These are phyloP conservation scores for Tetranychus piercei DNA, from an alignment of 2,888 invertebrate species.

Conservation along the genomic window DNA sequence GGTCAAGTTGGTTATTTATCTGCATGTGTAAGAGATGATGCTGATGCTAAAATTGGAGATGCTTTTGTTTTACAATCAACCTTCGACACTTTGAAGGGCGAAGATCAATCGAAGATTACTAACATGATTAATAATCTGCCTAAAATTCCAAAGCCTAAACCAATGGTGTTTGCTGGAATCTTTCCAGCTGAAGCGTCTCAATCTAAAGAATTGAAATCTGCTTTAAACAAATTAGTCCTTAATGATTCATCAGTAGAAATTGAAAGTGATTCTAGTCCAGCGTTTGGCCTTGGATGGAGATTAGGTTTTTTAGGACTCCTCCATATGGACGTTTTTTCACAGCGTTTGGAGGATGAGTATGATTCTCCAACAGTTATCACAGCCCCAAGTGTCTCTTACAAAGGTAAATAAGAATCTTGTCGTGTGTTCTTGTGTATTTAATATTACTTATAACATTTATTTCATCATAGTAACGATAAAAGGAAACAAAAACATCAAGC, in stretches of 20 bases:
- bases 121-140: slow-evolving; percentile 1
- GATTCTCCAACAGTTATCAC: slow-evolving; percentile 37
- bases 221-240: slow-evolving; percentile 73
- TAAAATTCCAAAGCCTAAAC: slow-evolving; percentile 15
- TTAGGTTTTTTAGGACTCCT: slow-evolving; percentile 37
- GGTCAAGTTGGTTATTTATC: slow-evolving; percentile 84
- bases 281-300: slow-evolving; percentile 38
- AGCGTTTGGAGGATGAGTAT: slow-evolving; percentile 38
- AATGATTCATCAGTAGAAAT: slow-evolving; percentile 86
- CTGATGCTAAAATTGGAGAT: slow-evolving; percentile 57
- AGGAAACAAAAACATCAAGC: slow-evolving; percentile 44
- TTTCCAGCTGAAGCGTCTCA: slow-evolving; percentile 81
- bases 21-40: slow-evolving; percentile 54
- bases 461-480: slow-evolving; percentile 43
- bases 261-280: slow-evolving; percentile 49
- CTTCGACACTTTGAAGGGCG: background rate
- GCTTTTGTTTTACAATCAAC: slow-evolving; percentile 41
- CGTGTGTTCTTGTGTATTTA: background rate
- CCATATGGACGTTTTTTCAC: slow-evolving; percentile 40
- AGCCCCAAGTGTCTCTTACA: slow-evolving; percentile 39
- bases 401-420: slow-evolving; percentile 29
- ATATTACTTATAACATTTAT: slow-evolving; percentile 6
- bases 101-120: background rate
- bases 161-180: slow-evolving; percentile 54
- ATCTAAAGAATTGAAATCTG: slow-evolving; percentile 49